These are phyloP conservation scores for Drosophila sproati DNA, from an alignment of 1,140 invertebrate genomes.

Conservation along the genomic window DNA sequence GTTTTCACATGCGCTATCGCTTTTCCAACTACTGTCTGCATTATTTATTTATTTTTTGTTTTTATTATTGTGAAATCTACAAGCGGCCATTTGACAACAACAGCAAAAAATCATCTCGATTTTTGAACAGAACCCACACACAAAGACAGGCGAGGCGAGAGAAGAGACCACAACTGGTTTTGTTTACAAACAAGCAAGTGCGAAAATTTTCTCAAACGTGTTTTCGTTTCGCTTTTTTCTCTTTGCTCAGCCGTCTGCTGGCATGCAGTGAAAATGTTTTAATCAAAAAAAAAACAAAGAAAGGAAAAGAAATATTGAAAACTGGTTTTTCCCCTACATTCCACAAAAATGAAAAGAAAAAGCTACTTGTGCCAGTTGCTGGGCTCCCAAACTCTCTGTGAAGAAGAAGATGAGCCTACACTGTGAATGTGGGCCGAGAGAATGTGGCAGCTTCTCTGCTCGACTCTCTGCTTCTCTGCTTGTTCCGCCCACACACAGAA, in stretches of 20 bases:
- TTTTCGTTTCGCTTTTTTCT: conserved; percentile 47
- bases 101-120: neutral
- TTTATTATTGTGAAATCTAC: neutral
- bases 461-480: too few species aligned
- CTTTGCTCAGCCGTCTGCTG: conserved; percentile 12
- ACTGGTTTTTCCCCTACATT: conserved; percentile 54
- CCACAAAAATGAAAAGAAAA: neutral
- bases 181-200: conserved; percentile 77
- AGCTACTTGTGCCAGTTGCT: conserved; percentile 43
- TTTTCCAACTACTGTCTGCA: neutral
- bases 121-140: conserved; percentile 37
- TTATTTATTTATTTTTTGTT: neutral
- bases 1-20: conserved; percentile 11
- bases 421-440: conserved; percentile 32
- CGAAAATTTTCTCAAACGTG: conserved; percentile 46
- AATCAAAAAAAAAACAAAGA: neutral
- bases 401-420: conserved; percentile 19
- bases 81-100: neutral
- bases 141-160: neutral
- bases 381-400: conserved; percentile 13
- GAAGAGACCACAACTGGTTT: conserved; percentile 63
- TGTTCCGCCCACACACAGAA: conserved; percentile 34
- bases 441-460: neutral
- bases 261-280: conserved; percentile 22
- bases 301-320: conserved; percentile 6